Percentiles rank a stretch among this genome's conserved stretches.
Conservation (phyloP, 2,888 invertebrate species). For the Augochlorella aurata region DNA sequence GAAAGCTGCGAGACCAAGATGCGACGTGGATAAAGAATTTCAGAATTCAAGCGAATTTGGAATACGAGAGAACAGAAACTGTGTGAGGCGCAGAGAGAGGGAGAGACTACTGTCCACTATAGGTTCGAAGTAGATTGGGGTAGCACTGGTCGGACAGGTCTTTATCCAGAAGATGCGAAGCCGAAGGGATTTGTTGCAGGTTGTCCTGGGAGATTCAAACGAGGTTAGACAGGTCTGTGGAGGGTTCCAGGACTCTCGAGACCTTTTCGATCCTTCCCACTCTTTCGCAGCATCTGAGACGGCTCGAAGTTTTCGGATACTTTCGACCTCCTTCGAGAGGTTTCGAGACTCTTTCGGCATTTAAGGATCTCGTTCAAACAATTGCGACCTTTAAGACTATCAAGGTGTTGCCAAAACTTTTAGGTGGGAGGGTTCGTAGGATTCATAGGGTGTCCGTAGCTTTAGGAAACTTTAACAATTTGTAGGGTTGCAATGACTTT, state of each 20-base stretch:
- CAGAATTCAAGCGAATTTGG: background rate
- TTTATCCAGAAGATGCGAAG: background rate
- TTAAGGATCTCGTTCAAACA: background rate
- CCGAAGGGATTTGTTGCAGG: background rate
- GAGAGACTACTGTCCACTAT: background rate
- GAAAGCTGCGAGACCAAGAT: conserved; percentile 27
- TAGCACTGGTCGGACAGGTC: background rate
- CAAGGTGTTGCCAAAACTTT: background rate
- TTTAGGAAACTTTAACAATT: conserved; percentile 2
- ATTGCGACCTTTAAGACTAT: background rate
- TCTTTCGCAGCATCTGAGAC: background rate
- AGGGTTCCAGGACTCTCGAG: background rate
- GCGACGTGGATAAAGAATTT: background rate
- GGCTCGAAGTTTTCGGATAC: background rate
- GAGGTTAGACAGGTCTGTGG: background rate
- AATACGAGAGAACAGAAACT: background rate
- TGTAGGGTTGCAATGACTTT: background rate
- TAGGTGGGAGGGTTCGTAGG: background rate
- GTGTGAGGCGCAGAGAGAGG: background rate
- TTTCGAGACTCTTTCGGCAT: background rate
- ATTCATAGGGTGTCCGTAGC: background rate
- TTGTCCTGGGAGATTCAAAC: background rate
- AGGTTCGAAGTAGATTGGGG: background rate
- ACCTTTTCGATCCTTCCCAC: background rate
- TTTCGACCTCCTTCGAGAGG: background rate